A percentile compares a stretch with the other conserved stretches of the same genome.
These are phyloP conservation scores for Dreissena rostriformis DNA, from an alignment of 1,140 invertebrate species.

Conservation along the genomic window DNA sequence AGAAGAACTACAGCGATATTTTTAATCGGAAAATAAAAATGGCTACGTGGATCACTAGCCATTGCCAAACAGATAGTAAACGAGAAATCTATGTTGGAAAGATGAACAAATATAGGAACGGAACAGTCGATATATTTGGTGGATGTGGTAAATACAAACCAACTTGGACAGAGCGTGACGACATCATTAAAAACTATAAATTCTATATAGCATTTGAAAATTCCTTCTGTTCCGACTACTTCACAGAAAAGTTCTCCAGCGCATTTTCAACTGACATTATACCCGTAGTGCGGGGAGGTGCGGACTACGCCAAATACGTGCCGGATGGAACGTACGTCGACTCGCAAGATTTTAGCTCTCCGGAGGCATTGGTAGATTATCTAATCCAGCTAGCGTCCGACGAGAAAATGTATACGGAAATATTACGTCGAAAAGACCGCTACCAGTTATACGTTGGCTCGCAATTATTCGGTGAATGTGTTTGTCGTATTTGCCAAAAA, in stretches of 20 bases:
- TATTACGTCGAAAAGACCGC: background rate
- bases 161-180: too few relatives aligned
- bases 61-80: too few relatives aligned
- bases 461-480: too few relatives aligned
- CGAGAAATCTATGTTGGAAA: too few relatives aligned
- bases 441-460: background rate
- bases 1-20: too few relatives aligned
- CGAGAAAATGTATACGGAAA: background rate
- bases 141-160: too few relatives aligned
- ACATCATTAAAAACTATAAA: conserved; percentile 46
- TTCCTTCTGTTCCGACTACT: conserved; percentile 97
- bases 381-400: background rate
- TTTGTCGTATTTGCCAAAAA: too few relatives aligned
- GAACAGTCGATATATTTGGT: too few relatives aligned
- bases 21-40: too few relatives aligned
- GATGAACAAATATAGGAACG: too few relatives aligned
- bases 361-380: conserved; percentile 19
- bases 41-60: too few relatives aligned
- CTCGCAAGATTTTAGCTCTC: conserved; percentile 5
- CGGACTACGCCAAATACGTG: conserved; percentile 5
- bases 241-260: conserved; percentile 96
- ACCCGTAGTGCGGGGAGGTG: conserved; percentile 30
- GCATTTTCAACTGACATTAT: conserved; percentile 22
- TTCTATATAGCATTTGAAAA: conserved; percentile 85
- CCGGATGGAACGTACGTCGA: conserved; percentile 20